Conservation (phyloP, 2,797 vertebrate species). For the Heteromormyrus szaboi region DNA sequence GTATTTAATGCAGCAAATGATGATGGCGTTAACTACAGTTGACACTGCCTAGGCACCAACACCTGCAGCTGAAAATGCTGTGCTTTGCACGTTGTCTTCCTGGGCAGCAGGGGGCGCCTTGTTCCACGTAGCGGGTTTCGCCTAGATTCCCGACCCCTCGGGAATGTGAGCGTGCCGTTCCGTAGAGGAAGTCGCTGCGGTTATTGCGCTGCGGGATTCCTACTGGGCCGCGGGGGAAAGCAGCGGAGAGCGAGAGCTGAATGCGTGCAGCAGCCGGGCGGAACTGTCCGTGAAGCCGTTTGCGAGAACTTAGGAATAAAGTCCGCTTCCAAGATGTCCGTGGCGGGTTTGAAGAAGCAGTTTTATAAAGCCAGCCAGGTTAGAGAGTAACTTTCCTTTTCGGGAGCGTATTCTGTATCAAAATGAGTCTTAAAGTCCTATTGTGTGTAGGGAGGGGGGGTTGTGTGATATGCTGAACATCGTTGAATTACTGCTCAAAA, state of each 20-base stretch:
- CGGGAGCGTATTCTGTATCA: background rate
- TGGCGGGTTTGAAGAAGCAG: slow-evolving; percentile 90
- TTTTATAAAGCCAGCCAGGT: slow-evolving; percentile 97
- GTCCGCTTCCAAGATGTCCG: slow-evolving; percentile 72
- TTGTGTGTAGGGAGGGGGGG: background rate
- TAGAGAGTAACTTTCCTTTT: slow-evolving; percentile 26
- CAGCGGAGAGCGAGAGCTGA: background rate
- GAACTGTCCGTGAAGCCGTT: background rate
- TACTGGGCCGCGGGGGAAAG: background rate
- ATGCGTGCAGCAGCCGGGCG: background rate
- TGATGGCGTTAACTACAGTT: background rate
- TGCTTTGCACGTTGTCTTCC: background rate
- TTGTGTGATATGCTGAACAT: background rate
- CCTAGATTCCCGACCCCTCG: background rate
- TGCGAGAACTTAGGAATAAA: background rate
- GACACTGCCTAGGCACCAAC: background rate
- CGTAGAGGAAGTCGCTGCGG: background rate
- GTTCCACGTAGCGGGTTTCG: background rate
- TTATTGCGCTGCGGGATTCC: background rate
- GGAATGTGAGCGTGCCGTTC: background rate
- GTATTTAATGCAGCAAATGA: background rate
- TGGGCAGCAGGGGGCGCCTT: slow-evolving; percentile 6
- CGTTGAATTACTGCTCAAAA: background rate
- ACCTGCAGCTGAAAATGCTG: background rate
- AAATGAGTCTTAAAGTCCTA: background rate